A percentile compares a stretch with the other conserved stretches of the same genome.
Evolutionary conservation across 2,888 invertebrate species (phyloP).

Genomic region (Mellilla xanthometata): DNA sequence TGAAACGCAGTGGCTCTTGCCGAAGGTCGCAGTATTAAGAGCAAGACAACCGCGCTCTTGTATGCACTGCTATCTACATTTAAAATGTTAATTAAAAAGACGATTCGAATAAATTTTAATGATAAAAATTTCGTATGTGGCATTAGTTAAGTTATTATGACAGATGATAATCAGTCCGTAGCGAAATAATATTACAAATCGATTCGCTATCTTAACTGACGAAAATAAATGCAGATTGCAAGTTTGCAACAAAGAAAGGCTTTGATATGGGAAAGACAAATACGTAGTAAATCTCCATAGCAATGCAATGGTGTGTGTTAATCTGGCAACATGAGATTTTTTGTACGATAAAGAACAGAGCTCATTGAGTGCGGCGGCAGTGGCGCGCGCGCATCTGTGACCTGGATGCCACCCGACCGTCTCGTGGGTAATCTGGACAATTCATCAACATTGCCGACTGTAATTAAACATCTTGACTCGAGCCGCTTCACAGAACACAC

Average conservation of each 20-base stretch:
- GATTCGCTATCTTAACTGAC: slow-evolving; percentile 8
- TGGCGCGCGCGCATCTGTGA: slow-evolving; percentile 62
- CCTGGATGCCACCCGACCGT: slow-evolving; percentile 72
- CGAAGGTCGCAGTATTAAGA: slow-evolving; percentile 26
- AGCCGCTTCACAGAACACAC: slow-evolving; percentile 29
- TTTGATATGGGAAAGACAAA: slow-evolving; percentile 13
- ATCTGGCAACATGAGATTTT: slow-evolving; percentile 50
- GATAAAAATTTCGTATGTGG: slow-evolving; percentile 4
- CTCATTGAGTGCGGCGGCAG: slow-evolving; percentile 62
- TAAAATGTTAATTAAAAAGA: slow-evolving; percentile 10
- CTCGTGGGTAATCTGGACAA: slow-evolving; percentile 67
- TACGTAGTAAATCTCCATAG: slow-evolving; percentile 6
- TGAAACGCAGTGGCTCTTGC: slow-evolving; percentile 25
- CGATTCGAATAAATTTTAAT: slow-evolving; percentile 5
- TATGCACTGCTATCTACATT: slow-evolving; percentile 20
- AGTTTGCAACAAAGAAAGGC: slow-evolving; percentile 1
- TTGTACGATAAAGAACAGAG: slow-evolving; percentile 54
- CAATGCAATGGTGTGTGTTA: slow-evolving; percentile 27
- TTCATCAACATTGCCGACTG: slow-evolving; percentile 56
- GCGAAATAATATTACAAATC: slow-evolving; percentile 13
- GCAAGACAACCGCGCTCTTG: slow-evolving; percentile 25
- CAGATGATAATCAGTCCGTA: slow-evolving; percentile 23
- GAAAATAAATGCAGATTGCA: slow-evolving; percentile 3
- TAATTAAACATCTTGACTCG: slow-evolving; percentile 31
- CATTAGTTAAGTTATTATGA: slow-evolving; percentile 16